phyloP scores from a whole-genome alignment of 2,888 invertebrate species.

The Phytoseiulus persimilis region DNA sequence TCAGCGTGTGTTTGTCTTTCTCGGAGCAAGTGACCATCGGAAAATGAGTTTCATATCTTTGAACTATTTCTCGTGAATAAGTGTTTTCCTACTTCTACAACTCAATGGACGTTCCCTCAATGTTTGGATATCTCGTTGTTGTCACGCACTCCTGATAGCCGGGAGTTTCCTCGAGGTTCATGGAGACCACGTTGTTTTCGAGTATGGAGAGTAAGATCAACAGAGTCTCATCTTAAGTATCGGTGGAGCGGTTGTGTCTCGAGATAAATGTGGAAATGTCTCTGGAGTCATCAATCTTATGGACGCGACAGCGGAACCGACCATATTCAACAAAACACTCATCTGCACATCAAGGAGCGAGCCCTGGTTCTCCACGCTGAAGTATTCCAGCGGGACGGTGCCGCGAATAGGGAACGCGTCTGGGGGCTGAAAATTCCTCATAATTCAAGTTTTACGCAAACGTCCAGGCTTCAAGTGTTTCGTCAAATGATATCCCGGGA shows the following conservation, averaged over 20 bases:
- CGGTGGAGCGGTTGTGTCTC: neutral
- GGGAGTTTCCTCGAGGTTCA: neutral
- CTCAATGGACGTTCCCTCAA: neutral
- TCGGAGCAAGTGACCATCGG: conserved; percentile 12
- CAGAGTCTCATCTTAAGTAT: conserved; percentile 12
- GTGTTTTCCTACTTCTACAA: conserved; percentile 1
- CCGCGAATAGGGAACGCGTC: neutral
- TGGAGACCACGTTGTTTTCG: neutral
- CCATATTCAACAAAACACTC: neutral
- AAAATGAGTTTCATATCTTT: neutral
- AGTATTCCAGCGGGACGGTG: neutral
- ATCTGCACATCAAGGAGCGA: neutral
- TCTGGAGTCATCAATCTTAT: neutral
- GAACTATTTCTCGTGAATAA: conserved; percentile 11
- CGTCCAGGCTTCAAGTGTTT: neutral
- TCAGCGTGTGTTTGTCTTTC: neutral
- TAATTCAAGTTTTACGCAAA: neutral
- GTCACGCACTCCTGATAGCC: neutral
- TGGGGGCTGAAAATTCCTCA: neutral
- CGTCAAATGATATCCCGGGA: neutral
- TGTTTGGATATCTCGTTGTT: conserved; percentile 9
- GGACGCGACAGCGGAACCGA: neutral
- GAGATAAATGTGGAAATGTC: neutral
- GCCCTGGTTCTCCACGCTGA: neutral
- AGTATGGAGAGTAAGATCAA: neutral